Percentiles rank a stretch among this genome's conserved stretches.
Evolutionary conservation across 1,140 invertebrate species (phyloP).

Genomic region (Harpegnathos saltator): DNA sequence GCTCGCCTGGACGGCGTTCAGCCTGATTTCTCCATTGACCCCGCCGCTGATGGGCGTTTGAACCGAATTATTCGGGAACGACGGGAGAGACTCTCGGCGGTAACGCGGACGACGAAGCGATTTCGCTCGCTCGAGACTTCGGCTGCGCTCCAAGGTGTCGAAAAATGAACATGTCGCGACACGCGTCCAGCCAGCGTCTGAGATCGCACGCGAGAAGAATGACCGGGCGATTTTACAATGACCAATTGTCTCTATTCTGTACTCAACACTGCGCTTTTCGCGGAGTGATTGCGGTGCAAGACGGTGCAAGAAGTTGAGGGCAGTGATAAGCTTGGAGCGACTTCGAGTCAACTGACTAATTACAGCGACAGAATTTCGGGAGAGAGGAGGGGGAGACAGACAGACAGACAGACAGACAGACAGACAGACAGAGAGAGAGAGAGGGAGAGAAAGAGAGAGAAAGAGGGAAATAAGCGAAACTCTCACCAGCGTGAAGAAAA

Average conservation of each 20-base stretch:
- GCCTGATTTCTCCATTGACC: conserved; percentile 73
- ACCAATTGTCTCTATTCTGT: neutral
- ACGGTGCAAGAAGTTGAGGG: too few relatives aligned
- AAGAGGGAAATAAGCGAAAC: neutral
- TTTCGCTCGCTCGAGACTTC: neutral
- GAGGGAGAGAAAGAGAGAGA: neutral
- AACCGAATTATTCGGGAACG: conserved; percentile 53
- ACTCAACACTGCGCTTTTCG: neutral
- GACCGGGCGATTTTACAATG: neutral
- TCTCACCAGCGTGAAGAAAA: neutral
- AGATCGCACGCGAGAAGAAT: too few relatives aligned
- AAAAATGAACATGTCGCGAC: too few relatives aligned
- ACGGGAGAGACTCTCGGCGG: neutral
- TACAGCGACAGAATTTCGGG: neutral
- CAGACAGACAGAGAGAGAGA: too few relatives aligned
- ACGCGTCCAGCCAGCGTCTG: too few relatives aligned
- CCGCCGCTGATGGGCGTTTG: conserved; percentile 55
- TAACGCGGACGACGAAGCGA: neutral
- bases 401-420: too few relatives aligned
- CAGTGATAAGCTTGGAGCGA: neutral
- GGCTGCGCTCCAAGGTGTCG: too few relatives aligned
- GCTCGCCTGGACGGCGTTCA: conserved; percentile 68
- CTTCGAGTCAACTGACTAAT: conserved; percentile 29
- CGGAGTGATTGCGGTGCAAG: conserved; percentile 1
- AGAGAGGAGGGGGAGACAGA: too few relatives aligned